Evolutionary conservation across 2,113 vertebrate genomes (phyloP), one percentile per base, ranked within the genome.

Genomic region (Notothenia rossii): DNA sequence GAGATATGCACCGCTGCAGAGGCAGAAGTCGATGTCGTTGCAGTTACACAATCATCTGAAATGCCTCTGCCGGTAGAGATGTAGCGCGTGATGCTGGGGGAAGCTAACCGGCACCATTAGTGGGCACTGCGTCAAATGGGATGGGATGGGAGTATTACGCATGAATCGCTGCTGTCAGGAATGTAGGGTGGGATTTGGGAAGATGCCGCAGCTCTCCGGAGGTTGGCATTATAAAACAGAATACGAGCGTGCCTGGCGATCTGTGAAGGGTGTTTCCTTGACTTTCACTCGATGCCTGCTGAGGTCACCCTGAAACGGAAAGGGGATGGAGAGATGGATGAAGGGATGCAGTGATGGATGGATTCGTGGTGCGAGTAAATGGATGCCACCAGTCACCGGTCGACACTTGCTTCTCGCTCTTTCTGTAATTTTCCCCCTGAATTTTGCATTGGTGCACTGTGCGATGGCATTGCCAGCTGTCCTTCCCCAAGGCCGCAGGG

Each of bases 41-140:
- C 82, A 75, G 79, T 79, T 55, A 72, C 67, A 75, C 40, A 61
- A 61, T 48, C 75, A 64, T 80, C 66, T 72, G 33, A 53, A 25
- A 70, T 43, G 20, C 58, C 51, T 68, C 73, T 49, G 54, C 51
- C 11, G 22, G 18, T 13, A 36, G 49, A 56, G 72, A 45, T 62
- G 62, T 43, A 20, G 11, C 13, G 3, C 11, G 46, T 48, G 54
- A 51, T 61, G 50, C 8, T 5, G 14, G 10, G 33, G 48, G 70
- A 79, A 51, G 62, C 43, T 58, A 36, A 7, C 25, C 67, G 20
- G 89, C 67, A 72, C 51, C 64, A 46, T 77, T 25, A 46, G 75
- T 33, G 89, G 85, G 74, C 78, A 92, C 89, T 94, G 94, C 95
- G 94, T 94, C 94, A 95, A 94, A 93, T 63, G 60, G 62, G 77